Conservation (phyloP, 2,888 invertebrate genomes). For the Drosophila algonquin region DNA sequence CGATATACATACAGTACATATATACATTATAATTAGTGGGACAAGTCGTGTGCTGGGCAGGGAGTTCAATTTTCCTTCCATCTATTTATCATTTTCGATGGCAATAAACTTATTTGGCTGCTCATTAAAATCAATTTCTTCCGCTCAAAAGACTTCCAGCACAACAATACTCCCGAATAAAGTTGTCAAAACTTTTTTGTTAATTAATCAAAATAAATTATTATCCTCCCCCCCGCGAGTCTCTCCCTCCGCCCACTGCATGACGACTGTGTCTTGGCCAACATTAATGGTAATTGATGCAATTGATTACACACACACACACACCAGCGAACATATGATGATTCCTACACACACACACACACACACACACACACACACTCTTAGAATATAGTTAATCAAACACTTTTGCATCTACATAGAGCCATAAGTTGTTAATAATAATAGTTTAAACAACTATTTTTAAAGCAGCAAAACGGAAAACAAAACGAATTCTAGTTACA, state of each 20-base stretch:
- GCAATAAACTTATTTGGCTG: not conserved
- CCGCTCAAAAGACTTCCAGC: slow-evolving; percentile 27
- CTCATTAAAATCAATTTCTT: slow-evolving; percentile 12
- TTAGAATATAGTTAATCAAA: slow-evolving; percentile 61
- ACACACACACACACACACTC: slow-evolving; percentile 32
- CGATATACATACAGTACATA: slow-evolving; percentile 18
- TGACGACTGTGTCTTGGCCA: slow-evolving; percentile 66
- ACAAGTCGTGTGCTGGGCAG: slow-evolving; percentile 40
- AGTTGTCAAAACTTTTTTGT: slow-evolving; percentile 6
- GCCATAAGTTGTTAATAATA: slow-evolving; percentile 72
- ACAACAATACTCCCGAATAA: not conserved
- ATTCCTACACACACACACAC: slow-evolving; percentile 64
- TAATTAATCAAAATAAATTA: not conserved
- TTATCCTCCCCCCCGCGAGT: not conserved
- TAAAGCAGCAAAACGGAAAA: slow-evolving; percentile 34
- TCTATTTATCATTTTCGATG: not conserved
- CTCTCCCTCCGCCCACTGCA: slow-evolving; percentile 32
- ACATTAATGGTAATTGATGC: slow-evolving; percentile 71
- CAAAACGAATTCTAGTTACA: slow-evolving; percentile 47
- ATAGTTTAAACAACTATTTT: slow-evolving; percentile 69
- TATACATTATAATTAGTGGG: slow-evolving; percentile 24
- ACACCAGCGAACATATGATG: slow-evolving; percentile 64
- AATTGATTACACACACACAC: slow-evolving; percentile 65
- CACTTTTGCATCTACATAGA: slow-evolving; percentile 64
- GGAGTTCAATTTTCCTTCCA: slow-evolving; percentile 9